Evolutionary conservation across 35 echinoderm and acorn worm species (phyloP).

Genomic region (Apostichopus japonicus): DNA sequence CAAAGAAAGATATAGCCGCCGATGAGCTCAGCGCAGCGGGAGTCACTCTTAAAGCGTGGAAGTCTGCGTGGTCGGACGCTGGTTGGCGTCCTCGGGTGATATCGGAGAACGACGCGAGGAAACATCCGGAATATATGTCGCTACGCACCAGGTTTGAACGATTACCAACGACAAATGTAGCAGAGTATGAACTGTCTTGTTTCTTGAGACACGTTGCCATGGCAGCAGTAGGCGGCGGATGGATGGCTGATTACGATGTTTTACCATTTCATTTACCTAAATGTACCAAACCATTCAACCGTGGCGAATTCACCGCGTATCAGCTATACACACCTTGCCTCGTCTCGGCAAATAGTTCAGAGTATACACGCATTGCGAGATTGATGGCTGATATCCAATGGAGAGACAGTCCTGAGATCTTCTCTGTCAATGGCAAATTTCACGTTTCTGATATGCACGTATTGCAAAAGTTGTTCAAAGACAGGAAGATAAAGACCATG

Average conservation of each 20-base stretch:
- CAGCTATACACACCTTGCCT: not conserved
- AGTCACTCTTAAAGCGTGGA: not conserved
- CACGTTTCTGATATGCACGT: slow-evolving; percentile 39
- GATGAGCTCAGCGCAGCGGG: no score
- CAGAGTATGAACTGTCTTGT: not conserved
- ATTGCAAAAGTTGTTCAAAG: not conserved
- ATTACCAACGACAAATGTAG: not conserved
- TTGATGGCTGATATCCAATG: not conserved
- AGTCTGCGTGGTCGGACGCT: not conserved
- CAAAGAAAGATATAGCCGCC: no score
- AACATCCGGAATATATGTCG: not conserved
- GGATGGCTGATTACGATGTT: slow-evolving; percentile 19
- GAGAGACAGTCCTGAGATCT: not conserved
- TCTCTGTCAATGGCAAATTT: not conserved
- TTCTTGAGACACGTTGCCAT: not conserved
- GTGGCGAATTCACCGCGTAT: not conserved
- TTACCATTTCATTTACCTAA: not conserved
- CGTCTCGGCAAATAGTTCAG: not conserved
- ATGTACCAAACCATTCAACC: not conserved
- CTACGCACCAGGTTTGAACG: not conserved
- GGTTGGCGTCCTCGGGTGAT: not conserved
- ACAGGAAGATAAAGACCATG: not conserved
- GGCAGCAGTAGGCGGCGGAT: slow-evolving; percentile 9
- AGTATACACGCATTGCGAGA: not conserved
- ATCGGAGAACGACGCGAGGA: not conserved